These are phyloP conservation scores for Zaprionus ghesquierei DNA, from an alignment of 1,140 invertebrate genomes.

Conservation along the genomic window DNA sequence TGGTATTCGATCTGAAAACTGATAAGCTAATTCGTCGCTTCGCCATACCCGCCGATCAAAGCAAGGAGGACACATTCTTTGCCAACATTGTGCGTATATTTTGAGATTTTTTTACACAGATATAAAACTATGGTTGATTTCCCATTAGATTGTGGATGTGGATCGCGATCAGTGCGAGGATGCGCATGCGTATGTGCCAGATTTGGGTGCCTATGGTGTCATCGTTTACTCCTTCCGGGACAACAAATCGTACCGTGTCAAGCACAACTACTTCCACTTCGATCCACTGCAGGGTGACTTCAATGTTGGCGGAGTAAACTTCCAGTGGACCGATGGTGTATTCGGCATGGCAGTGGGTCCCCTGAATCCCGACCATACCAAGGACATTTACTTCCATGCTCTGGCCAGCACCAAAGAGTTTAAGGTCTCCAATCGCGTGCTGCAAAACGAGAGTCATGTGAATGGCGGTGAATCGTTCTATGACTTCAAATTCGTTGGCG, in stretches of 20 bases:
- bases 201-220: constrained; percentile 88
- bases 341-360: constrained; percentile 88
- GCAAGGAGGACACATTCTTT: constrained; percentile 88
- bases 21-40: constrained; percentile 87
- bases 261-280: constrained; percentile 92
- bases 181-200: constrained; percentile 89
- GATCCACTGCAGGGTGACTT: constrained; percentile 89
- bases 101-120: background rate
- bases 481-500: constrained; percentile 88
- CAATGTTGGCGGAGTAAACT: constrained; percentile 88
- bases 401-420: constrained; percentile 90
- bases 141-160: constrained; percentile 86
- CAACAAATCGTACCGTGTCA: constrained; percentile 89
- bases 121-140: background rate
- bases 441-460: constrained; percentile 87
- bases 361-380: constrained; percentile 84
- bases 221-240: constrained; percentile 89
- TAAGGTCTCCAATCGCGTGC: constrained; percentile 87
- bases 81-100: constrained; percentile 86
- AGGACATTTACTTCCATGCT: constrained; percentile 90
- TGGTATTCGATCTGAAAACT: constrained; percentile 90
- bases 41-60: constrained; percentile 86
- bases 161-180: constrained; percentile 87
- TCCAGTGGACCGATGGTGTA: constrained; percentile 91
- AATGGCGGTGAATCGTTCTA: constrained; percentile 85